Evolutionary conservation across 2,888 invertebrate species (phyloP).

Genomic region (Muschampia staudingeri): DNA sequence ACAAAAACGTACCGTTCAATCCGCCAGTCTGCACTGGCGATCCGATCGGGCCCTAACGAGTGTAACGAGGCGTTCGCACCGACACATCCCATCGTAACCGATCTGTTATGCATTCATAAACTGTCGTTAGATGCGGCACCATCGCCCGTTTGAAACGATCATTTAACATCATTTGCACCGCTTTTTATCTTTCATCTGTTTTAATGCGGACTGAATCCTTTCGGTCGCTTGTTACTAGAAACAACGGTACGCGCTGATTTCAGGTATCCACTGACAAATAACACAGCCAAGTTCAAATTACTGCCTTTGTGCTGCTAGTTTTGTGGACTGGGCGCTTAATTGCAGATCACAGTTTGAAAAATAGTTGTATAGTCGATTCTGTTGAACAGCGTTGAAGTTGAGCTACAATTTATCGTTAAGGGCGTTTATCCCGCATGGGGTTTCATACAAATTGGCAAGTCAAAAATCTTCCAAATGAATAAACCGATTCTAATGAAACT

Average conservation of each 20-base stretch:
- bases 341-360: conserved; percentile 43
- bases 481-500: too few relatives aligned
- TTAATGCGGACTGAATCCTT: conserved; percentile 86
- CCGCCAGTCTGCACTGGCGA: conserved; percentile 57
- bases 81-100: conserved; percentile 72
- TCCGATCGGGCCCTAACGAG: conserved; percentile 65
- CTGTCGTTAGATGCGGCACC: conserved; percentile 67
- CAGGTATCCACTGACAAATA: conserved; percentile 62
- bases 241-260: conserved; percentile 78
- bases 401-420: background rate
- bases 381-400: conserved; percentile 18
- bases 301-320: conserved; percentile 51
- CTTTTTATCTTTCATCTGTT: conserved; percentile 88
- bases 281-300: conserved; percentile 50
- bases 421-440: too few relatives aligned
- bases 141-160: conserved; percentile 79
- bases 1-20: conserved; percentile 28
- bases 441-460: too few relatives aligned
- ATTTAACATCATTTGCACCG: conserved; percentile 88
- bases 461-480: too few relatives aligned
- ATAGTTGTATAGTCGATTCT: conserved; percentile 26
- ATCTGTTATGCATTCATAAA: conserved; percentile 74
- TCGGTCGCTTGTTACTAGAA: conserved; percentile 83
- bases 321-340: conserved; percentile 47
- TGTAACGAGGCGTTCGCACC: conserved; percentile 70